Evolutionary conservation across 2,888 invertebrate species (phyloP).

Genomic region (Willowsia nigromaculata): DNA sequence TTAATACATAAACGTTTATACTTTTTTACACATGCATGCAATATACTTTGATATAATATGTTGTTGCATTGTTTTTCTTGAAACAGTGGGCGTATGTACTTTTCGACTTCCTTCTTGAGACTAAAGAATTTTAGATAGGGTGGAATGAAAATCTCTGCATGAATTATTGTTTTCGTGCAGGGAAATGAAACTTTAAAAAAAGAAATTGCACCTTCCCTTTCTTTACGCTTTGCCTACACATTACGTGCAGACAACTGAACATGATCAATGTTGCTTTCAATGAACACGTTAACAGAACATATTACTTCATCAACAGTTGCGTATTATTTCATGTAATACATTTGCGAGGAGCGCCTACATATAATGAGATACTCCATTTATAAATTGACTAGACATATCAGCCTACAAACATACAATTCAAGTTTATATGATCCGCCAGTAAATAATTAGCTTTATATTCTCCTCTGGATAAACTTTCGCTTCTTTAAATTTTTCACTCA

Average conservation of each 20-base stretch:
- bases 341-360: neutral
- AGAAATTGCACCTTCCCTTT: conserved; percentile 24
- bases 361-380: neutral
- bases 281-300: too few species aligned
- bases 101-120: conserved; percentile 64
- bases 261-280: neutral
- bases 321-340: neutral
- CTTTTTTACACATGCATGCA: neutral
- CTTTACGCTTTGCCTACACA: neutral
- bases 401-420: neutral
- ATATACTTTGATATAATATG: neutral
- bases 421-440: neutral
- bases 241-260: neutral
- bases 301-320: neutral
- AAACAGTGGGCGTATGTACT: conserved; percentile 53
- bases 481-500: too few species aligned
- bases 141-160: conserved; percentile 54
- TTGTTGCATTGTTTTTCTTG: neutral
- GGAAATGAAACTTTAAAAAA: conserved; percentile 39
- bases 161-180: conserved; percentile 64
- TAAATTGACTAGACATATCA: neutral
- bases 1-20: too few species aligned
- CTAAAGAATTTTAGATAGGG: conserved; percentile 40
- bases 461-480: too few species aligned
- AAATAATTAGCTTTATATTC: neutral